A percentile compares a stretch with the other conserved stretches of the same genome.
Conservation (phyloP, 2,797 vertebrate genomes). For the Neosalanx taihuensis region DNA sequence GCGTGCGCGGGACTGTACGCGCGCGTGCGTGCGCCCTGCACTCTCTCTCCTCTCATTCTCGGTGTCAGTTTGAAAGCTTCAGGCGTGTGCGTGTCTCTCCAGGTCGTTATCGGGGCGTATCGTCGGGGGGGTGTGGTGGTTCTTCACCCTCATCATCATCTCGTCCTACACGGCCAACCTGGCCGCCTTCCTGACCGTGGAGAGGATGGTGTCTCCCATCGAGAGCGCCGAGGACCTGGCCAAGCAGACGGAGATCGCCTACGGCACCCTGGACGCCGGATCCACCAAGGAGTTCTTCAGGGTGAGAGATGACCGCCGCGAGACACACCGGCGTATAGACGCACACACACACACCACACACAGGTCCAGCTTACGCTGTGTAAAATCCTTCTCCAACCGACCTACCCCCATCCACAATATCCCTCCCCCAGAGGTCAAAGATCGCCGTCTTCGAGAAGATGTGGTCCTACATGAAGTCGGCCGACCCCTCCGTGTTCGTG, state of each 20-base stretch:
- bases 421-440: slow-evolving; percentile 86
- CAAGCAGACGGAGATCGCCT: slow-evolving; percentile 96
- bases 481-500: slow-evolving; percentile 97
- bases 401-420: slow-evolving; percentile 52
- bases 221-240: slow-evolving; percentile 95
- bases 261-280: slow-evolving; percentile 92
- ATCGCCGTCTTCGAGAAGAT: slow-evolving; percentile 99
- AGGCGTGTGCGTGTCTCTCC: slow-evolving; percentile 10
- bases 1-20: neutral
- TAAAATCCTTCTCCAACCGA: neutral
- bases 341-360: neutral
- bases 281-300: slow-evolving; percentile 98
- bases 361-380: neutral
- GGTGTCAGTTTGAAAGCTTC: neutral
- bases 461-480: slow-evolving; percentile 99
- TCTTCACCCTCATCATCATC: slow-evolving; percentile 99
- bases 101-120: slow-evolving; percentile 82
- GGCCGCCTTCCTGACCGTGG: slow-evolving; percentile 96
- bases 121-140: slow-evolving; percentile 99
- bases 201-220: slow-evolving; percentile 97
- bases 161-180: slow-evolving; percentile 98
- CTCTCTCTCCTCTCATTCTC: neutral
- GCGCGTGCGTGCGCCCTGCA: neutral
- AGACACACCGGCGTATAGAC: neutral
- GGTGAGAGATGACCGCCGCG: slow-evolving; percentile 61